These are phyloP conservation scores for Adelosebastes latens DNA, from an alignment of 2,797 vertebrate genomes.

Conservation along the genomic window DNA sequence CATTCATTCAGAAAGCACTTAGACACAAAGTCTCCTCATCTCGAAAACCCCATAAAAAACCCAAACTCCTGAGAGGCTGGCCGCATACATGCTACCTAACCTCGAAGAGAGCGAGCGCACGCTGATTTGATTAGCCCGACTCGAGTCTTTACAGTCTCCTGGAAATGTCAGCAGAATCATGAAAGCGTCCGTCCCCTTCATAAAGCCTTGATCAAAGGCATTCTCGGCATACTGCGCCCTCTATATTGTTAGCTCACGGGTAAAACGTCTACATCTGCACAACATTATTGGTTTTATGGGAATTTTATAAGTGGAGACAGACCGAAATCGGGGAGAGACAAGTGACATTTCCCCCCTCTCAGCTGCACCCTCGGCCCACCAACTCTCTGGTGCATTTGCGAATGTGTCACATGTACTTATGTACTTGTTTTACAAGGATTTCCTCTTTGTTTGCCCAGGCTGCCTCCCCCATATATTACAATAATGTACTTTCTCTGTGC, in stretches of 20 bases:
- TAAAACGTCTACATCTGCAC: conserved; percentile 74
- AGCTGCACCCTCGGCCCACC: conserved; percentile 52
- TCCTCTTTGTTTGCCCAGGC: conserved; percentile 24
- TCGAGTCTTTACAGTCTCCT: conserved; percentile 69
- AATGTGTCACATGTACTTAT: conserved; percentile 22
- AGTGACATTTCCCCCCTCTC: conserved; percentile 58
- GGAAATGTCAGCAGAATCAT: conserved; percentile 81
- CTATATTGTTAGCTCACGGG: conserved; percentile 64
- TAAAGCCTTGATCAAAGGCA: conserved; percentile 81
- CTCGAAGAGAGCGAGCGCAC: conserved; percentile 25
- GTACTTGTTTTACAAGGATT: conserved; percentile 21
- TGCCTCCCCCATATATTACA: background rate
- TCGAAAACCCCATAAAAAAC: conserved; percentile 20
- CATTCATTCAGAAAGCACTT: conserved; percentile 41
- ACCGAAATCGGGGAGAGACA: conserved; percentile 43
- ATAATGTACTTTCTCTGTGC: background rate
- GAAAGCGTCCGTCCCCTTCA: conserved; percentile 68
- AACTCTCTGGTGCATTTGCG: conserved; percentile 39
- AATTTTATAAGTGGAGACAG: conserved; percentile 69
- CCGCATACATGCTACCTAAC: conserved; percentile 46
- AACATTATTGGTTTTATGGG: conserved; percentile 74
- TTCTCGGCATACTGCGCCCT: conserved; percentile 73
- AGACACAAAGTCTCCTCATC: conserved; percentile 43
- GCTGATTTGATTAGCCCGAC: conserved; percentile 66
- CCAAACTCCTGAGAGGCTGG: conserved; percentile 8